phyloP scores from a whole-genome alignment of 2,888 invertebrate genomes.

The Rhagonycha fulva region DNA sequence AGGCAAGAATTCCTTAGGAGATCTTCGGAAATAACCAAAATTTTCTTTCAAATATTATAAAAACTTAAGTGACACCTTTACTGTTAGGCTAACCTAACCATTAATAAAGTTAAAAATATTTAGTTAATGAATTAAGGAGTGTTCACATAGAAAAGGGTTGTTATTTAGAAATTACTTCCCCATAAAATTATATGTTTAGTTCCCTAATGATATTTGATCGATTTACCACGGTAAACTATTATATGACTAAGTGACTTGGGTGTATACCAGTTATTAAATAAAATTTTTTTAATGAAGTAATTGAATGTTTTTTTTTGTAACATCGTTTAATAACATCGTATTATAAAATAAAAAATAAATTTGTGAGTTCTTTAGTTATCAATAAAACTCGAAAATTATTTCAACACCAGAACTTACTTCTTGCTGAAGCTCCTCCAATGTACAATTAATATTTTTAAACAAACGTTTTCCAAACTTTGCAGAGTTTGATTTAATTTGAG shows the following conservation, averaged over 20 bases:
- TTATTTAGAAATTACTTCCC: constrained; percentile 31
- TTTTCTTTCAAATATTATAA: too few relatives aligned
- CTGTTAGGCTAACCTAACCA: not conserved
- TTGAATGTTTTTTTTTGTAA: not conserved
- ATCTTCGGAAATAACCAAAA: too few relatives aligned
- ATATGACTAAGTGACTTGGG: constrained; percentile 26
- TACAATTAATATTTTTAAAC: not conserved
- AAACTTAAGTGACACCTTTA: not conserved
- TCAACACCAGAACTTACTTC: not conserved
- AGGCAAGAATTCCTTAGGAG: too few relatives aligned
- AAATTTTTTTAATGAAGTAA: constrained; percentile 28
- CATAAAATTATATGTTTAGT: constrained; percentile 30
- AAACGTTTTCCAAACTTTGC: not conserved
- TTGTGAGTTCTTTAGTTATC: not conserved
- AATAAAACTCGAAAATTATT: not conserved
- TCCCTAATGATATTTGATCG: constrained; percentile 34
- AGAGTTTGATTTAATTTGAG: not conserved
- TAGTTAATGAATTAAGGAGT: constrained; percentile 24
- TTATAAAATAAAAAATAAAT: not conserved
- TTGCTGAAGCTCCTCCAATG: not conserved
- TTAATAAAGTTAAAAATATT: not conserved
- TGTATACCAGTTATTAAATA: constrained; percentile 16
- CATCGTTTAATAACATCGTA: not conserved
- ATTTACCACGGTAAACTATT: constrained; percentile 21
- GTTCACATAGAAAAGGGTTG: constrained; percentile 32